These are phyloP conservation scores for Odontophorus gujanensis DNA, from an alignment of 2,113 vertebrate species.

Conservation along the genomic window DNA sequence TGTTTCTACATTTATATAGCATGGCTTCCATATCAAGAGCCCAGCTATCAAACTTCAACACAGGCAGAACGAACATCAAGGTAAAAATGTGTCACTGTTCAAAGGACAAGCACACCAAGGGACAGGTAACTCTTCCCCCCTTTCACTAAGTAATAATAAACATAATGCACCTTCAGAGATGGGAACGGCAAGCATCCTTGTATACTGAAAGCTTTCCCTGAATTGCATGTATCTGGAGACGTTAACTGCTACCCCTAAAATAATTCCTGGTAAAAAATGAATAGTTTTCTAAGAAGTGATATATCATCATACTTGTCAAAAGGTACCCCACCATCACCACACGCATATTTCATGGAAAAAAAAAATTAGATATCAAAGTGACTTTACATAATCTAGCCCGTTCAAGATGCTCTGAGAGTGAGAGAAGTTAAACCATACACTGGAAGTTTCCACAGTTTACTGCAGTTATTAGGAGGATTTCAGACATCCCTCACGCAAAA, in stretches of 20 bases:
- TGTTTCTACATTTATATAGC: not conserved
- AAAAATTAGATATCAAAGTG: not conserved
- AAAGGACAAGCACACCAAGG: not conserved
- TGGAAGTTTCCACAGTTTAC: not conserved
- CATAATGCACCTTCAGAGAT: accelerated
- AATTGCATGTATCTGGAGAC: not conserved
- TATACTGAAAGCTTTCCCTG: not conserved
- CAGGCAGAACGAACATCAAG: not conserved
- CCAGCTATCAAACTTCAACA: not conserved
- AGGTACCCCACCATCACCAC: not conserved
- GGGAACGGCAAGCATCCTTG: not conserved
- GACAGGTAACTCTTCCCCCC: not conserved
- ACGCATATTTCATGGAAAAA: not conserved
- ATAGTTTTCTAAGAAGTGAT: not conserved
- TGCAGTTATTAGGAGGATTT: accelerated
- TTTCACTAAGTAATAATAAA: not conserved
- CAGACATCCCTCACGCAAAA: not conserved
- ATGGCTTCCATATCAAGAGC: not conserved
- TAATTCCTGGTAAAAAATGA: not conserved
- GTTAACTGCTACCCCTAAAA: not conserved
- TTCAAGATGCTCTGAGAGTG: conserved; percentile 5
- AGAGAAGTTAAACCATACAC: accelerated
- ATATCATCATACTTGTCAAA: not conserved
- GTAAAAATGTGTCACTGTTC: not conserved
- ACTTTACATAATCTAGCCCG: not conserved